Evolutionary conservation across 2,888 invertebrate species (phyloP), one percentile per base, ranked within the genome.

Genomic region (Cosmopolites sordidus): DNA sequence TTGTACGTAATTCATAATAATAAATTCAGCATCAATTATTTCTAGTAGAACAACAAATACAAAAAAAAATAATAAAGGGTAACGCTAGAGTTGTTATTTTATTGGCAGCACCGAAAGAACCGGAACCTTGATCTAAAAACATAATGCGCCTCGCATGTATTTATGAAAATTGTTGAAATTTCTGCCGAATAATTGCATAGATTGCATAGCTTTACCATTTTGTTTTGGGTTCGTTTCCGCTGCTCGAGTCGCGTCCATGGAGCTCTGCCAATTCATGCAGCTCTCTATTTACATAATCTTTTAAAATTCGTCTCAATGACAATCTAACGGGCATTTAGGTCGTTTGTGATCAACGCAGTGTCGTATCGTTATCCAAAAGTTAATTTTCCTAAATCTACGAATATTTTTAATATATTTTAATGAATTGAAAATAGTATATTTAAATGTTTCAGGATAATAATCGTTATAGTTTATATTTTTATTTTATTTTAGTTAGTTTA

Each of bases 101-200:
- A 33, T 11, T 33, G 33, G 33, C 11, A 11, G 33, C 33, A 11
- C 33, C 33, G 33, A 33, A 33, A 33, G 8, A 33, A 33, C 33
- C 12, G 33, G 33, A 62, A 54, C 62, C 62, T 63, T 63, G 64
- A 60, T 63, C 62, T 60, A 61, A 59, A 62, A 62, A 58, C 58
- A 52, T 50, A 50, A 60, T 60, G 59, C 58, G 60, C 46, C 52
- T 58, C 48, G 54, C 58, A 58, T 60, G 58, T 53, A 59, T 60
- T 59, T 60, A 58, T 60, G 51, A 60, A 58, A 51, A 49, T 51
- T 29, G 49, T 43, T 56, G 50, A 53, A 54, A 54, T 58, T 54
- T 58, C 58, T 54, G 48, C 47, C 59, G 59, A 59, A 59, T 60
- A 57, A 60, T 59, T 47, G 59, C 52, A 55, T 46, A 52, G 54